Evolutionary conservation across 1,140 invertebrate species (phyloP), one percentile per base, ranked within the genome.

Genomic region (Copidosoma floridanum): DNA sequence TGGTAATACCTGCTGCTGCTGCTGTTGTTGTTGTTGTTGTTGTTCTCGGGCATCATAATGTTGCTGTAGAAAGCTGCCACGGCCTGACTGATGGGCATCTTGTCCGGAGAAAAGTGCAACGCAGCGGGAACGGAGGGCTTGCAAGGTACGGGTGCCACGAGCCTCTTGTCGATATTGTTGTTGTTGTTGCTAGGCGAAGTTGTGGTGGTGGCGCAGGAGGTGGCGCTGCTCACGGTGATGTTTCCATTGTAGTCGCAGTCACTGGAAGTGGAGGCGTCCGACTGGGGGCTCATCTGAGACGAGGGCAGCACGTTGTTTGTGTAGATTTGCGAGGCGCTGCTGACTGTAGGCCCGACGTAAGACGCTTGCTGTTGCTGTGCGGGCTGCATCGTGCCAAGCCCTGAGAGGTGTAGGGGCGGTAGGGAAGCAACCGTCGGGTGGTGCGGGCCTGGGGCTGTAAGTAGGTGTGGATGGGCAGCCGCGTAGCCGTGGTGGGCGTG

Each of bases 191-290:
- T 59, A 32, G 55, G 35, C 60, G 26, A 65, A 66, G 43, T 68
- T 70, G 61, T 68, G 27, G 74, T 44, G 73, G 72, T 51, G 72
- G 67, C 32, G 7, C 1, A 16, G 2, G 23, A 70, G 73, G 26
- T 57, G 40, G 27, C 64, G 52, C 66, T 67, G 29, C 67, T 71
- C 61, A 70, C 44, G 74, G 44, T 72, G 71, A 41, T 72, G 67
- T 1, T 29, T 23, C 5, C 18, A n/a, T 6, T 24, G 50, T 75
- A 77, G 54, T 75, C 80, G 26, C 82, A 80, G 70, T 74, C 82
- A 46, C 81, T 78, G 52, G 75, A 79, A 3, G 73, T 75, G 1
- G 74, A 77, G 0, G 69, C 52, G 43, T 74, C 74, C 0, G 75
- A 79, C 16, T 77, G 69, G 0, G 74, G 77, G 37, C 78, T 77